Percentiles rank a stretch among this genome's conserved stretches.
These are phyloP conservation scores for Turdus rufiventris DNA, from an alignment of 2,113 vertebrate genomes.

Conservation along the genomic window DNA sequence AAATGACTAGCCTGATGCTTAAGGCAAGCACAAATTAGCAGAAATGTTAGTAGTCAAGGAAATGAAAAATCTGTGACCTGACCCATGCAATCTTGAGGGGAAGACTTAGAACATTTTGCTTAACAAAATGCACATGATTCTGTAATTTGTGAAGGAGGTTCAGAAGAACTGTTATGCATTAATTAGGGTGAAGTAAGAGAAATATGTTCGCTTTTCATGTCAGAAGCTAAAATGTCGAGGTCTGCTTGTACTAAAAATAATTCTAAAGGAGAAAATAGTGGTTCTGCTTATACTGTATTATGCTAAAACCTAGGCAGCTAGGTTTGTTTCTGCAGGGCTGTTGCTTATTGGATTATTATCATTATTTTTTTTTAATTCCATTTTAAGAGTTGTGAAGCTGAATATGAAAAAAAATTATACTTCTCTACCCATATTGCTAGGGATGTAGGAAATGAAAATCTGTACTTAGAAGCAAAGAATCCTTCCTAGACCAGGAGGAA, in stretches of 20 bases:
- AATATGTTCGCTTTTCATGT: not conserved
- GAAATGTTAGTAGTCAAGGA: not conserved
- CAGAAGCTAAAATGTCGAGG: not conserved
- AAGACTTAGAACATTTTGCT: not conserved
- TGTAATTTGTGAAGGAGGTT: not conserved
- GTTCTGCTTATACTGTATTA: not conserved
- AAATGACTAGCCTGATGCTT: not conserved
- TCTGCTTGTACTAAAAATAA: not conserved
- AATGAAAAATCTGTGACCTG: not conserved
- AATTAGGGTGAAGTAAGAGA: not conserved
- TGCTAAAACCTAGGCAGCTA: not conserved
- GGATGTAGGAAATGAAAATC: not conserved
- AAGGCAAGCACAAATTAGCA: conserved; percentile 11
- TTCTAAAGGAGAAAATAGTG: not conserved
- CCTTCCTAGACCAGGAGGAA: not conserved
- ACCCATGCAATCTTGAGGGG: not conserved
- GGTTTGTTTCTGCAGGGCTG: not conserved
- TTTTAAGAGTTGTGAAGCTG: not conserved
- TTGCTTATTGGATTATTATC: not conserved
- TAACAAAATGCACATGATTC: not conserved
- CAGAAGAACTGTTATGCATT: not conserved
- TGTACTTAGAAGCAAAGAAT: not conserved
- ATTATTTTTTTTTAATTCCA: not conserved
- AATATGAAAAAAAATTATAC: not conserved
- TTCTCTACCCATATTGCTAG: not conserved